Evolutionary conservation across 2,888 invertebrate genomes (phyloP).

Genomic region (Galerucella nymphaeae): DNA sequence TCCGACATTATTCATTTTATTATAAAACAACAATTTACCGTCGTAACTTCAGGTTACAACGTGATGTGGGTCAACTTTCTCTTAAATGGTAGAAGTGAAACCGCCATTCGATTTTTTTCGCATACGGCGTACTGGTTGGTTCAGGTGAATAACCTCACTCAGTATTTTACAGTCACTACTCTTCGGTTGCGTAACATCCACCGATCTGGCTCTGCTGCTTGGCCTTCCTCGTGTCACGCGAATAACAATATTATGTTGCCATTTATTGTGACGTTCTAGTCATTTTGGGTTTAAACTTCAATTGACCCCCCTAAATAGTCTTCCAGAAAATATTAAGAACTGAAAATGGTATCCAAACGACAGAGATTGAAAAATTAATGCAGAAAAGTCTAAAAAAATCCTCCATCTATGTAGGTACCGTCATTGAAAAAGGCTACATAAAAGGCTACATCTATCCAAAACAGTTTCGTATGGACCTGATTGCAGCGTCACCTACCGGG

Average conservation of each 20-base stretch:
- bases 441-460: too few species aligned
- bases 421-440: too few species aligned
- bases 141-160: slow-evolving; percentile 64
- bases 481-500: too few species aligned
- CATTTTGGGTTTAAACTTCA: not conserved
- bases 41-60: slow-evolving; percentile 46
- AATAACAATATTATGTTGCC: slow-evolving; percentile 1
- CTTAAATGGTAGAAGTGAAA: slow-evolving; percentile 64
- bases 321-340: too few species aligned
- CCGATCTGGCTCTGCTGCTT: slow-evolving; percentile 30
- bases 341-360: too few species aligned
- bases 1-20: slow-evolving; percentile 28
- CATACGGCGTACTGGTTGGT: slow-evolving; percentile 37
- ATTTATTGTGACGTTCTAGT: not conserved
- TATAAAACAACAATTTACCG: slow-evolving; percentile 38
- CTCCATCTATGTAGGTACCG: too few species aligned
- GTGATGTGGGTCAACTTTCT: slow-evolving; percentile 66
- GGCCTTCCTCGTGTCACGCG: slow-evolving; percentile 58
- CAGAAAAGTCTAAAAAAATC: too few species aligned
- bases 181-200: slow-evolving; percentile 60
- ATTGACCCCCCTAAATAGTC: too few species aligned
- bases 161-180: slow-evolving; percentile 54
- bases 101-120: slow-evolving; percentile 56
- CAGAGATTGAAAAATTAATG: too few species aligned
- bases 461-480: too few species aligned